Percentiles rank a stretch among this genome's conserved stretches.
These are phyloP conservation scores for Emydocephalus ijimae DNA, from an alignment of 2,113 vertebrate genomes.

Conservation along the genomic window DNA sequence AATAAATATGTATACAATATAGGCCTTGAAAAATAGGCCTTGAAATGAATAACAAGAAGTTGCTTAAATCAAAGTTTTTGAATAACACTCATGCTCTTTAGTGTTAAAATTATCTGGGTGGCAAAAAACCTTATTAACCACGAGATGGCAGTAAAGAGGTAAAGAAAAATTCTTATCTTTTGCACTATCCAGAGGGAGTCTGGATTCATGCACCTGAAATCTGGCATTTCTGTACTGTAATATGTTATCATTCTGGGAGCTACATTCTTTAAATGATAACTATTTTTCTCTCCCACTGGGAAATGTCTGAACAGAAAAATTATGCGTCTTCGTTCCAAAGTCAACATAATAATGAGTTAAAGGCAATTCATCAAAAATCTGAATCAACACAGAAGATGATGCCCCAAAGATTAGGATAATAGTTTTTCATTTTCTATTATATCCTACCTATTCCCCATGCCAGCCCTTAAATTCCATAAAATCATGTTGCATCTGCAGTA, in stretches of 20 bases:
- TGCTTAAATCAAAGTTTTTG: not conserved
- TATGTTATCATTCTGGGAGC: slow-evolving; percentile 12
- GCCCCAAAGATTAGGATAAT: slow-evolving; percentile 39
- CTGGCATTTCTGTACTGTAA: slow-evolving; percentile 1
- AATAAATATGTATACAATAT: not conserved
- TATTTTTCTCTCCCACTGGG: slow-evolving; percentile 23
- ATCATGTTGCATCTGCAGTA: slow-evolving; percentile 6
- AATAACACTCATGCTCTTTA: slow-evolving; percentile 15
- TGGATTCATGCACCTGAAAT: not conserved
- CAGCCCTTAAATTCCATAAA: slow-evolving; percentile 23
- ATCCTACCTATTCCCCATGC: not conserved
- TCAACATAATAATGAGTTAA: slow-evolving; percentile 29
- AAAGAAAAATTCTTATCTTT: not conserved
- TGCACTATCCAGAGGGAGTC: not conserved
- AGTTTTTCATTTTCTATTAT: slow-evolving; percentile 29
- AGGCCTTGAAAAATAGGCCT: not conserved
- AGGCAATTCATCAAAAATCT: slow-evolving; percentile 41
- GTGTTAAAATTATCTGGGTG: not conserved
- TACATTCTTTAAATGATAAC: slow-evolving; percentile 20
- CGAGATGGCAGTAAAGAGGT: not conserved
- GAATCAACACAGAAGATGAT: slow-evolving; percentile 37
- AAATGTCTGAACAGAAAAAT: slow-evolving; percentile 47
- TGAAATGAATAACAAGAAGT: not conserved
- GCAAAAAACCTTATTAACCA: not conserved
- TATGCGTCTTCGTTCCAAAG: slow-evolving; percentile 19